Evolutionary conservation across 2,113 vertebrate species (phyloP).

Genomic region (Tyto alba): DNA sequence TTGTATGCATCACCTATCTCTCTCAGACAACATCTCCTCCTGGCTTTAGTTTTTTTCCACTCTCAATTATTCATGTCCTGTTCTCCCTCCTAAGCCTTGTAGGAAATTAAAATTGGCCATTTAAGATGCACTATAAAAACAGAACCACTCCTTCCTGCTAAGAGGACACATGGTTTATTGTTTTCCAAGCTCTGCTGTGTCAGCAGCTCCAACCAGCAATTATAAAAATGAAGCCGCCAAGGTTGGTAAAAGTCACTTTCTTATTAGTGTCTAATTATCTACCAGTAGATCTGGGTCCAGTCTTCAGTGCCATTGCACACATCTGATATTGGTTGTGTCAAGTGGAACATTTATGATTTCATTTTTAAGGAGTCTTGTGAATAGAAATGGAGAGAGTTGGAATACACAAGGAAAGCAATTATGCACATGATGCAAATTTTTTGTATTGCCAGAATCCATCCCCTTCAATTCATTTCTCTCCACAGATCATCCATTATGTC

Average conservation of each 20-base stretch:
- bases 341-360: constrained; percentile 1
- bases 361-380: background rate
- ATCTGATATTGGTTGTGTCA: background rate
- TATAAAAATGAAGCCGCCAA: background rate
- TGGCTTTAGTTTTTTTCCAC: background rate
- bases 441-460: background rate
- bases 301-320: background rate
- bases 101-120: background rate
- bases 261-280: background rate
- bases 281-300: background rate
- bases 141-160: background rate
- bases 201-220: background rate
- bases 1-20: background rate
- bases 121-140: background rate
- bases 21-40: background rate
- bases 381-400: background rate
- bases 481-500: background rate
- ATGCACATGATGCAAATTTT: background rate
- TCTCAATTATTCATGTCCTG: background rate
- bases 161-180: background rate
- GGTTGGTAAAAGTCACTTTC: constrained; percentile 29
- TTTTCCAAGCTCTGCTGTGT: constrained; percentile 11
- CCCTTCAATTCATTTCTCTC: background rate
- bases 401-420: background rate
- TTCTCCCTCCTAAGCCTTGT: background rate